phyloP scores from a whole-genome alignment of 2,797 vertebrate species.

The Lagorchestes hirsutus region DNA sequence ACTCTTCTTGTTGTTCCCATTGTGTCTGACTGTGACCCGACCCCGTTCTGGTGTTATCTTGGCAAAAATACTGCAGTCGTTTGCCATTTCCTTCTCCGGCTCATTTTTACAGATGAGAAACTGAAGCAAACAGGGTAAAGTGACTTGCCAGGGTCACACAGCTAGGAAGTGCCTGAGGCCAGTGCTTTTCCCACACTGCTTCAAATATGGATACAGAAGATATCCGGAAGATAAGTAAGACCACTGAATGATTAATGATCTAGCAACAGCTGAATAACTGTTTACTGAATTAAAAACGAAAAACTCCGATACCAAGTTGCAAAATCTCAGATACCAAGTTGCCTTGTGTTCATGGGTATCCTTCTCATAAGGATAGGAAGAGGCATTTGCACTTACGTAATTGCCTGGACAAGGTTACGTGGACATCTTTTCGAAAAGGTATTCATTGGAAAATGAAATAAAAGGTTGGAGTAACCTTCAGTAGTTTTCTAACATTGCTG shows the following conservation, averaged over 20 bases:
- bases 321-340: not conserved
- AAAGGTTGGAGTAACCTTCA: not conserved
- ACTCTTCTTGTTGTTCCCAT: not conserved
- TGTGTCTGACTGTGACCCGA: not conserved
- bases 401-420: not conserved
- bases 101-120: not conserved
- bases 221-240: not conserved
- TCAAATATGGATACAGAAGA: not conserved
- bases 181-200: not conserved
- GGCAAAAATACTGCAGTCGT: not conserved
- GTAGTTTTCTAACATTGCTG: not conserved
- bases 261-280: not conserved
- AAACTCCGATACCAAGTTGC: not conserved
- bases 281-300: not conserved
- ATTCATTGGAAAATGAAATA: not conserved
- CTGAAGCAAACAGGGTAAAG: not conserved
- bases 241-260: not conserved
- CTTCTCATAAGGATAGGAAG: not conserved
- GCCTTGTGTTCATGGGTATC: not conserved
- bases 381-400: not conserved
- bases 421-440: not conserved
- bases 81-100: not conserved
- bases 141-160: not conserved
- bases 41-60: not conserved
- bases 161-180: not conserved